Percentiles rank a stretch among this genome's conserved stretches.
Evolutionary conservation across 2,888 invertebrate species (phyloP).

Genomic region (Neoascia interrupta): DNA sequence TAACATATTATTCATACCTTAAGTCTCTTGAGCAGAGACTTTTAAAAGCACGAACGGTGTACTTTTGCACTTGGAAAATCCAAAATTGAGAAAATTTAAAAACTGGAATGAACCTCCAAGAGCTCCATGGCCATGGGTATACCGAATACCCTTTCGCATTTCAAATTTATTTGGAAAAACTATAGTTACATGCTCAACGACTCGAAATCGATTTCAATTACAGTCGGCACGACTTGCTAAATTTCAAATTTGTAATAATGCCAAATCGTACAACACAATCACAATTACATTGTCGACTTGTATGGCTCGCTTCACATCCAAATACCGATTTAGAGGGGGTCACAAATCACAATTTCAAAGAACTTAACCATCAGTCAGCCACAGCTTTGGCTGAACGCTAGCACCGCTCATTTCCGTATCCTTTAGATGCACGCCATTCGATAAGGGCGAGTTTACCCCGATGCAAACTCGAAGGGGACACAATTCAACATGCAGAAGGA

Average conservation of each 20-base stretch:
- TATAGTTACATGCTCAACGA: conserved; percentile 39
- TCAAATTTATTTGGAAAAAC: neutral
- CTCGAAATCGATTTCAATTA: conserved; percentile 73
- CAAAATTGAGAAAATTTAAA: no score
- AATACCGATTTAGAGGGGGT: neutral
- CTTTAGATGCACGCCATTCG: conserved; percentile 72
- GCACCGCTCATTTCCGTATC: conserved; percentile 65
- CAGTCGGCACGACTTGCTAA: conserved; percentile 72
- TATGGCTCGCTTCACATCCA: neutral
- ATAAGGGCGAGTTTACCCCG: conserved; percentile 50
- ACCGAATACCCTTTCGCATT: no score
- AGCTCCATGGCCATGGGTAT: no score
- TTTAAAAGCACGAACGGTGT: no score
- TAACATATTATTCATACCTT: no score
- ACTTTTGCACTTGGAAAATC: no score
- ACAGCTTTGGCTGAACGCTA: conserved; percentile 24
- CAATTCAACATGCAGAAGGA: conserved; percentile 39
- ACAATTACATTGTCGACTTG: conserved; percentile 46
- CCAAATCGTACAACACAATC: conserved; percentile 68
- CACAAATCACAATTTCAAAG: conserved; percentile 13
- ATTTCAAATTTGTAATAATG: conserved; percentile 68
- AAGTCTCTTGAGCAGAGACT: no score
- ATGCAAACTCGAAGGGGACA: conserved; percentile 35
- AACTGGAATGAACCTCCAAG: no score
- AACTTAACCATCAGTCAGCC: conserved; percentile 14